These are phyloP conservation scores for Vireo altiloquus DNA, from an alignment of 2,113 vertebrate species.

Conservation along the genomic window DNA sequence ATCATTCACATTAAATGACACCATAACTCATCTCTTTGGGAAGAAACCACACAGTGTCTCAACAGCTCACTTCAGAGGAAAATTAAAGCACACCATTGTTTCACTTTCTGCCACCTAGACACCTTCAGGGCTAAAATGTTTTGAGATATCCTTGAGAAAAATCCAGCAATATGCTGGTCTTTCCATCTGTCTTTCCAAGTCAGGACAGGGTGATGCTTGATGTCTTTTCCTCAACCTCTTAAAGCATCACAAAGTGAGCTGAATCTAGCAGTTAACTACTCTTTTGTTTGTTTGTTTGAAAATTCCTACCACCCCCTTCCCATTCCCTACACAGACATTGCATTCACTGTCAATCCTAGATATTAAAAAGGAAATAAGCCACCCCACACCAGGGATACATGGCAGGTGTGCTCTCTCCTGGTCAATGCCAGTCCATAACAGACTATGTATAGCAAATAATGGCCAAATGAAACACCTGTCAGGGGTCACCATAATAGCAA, in stretches of 20 bases:
- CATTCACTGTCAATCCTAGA: not conserved
- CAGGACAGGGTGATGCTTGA: not conserved
- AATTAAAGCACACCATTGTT: not conserved
- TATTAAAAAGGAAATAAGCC: not conserved
- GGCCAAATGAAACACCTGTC: not conserved
- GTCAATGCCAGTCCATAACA: not conserved
- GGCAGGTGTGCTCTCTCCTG: not conserved
- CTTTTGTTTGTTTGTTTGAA: not conserved
- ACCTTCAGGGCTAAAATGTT: not conserved
- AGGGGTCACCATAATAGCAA: not conserved
- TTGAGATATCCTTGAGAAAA: not conserved
- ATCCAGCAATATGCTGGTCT: not conserved
- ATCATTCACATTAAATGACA: not conserved
- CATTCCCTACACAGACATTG: not conserved
- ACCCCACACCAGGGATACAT: not conserved
- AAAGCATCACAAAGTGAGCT: not conserved
- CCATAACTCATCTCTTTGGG: not conserved
- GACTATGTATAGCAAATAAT: not conserved
- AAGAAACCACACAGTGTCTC: not conserved
- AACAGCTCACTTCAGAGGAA: not conserved
- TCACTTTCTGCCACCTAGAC: not conserved
- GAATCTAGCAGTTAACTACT: not conserved
- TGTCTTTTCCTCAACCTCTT: not conserved
- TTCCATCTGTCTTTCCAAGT: not conserved
- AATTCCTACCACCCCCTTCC: not conserved